Evolutionary conservation across 2,113 vertebrate genomes (phyloP).

Genomic region (Bombycilla garrulus): DNA sequence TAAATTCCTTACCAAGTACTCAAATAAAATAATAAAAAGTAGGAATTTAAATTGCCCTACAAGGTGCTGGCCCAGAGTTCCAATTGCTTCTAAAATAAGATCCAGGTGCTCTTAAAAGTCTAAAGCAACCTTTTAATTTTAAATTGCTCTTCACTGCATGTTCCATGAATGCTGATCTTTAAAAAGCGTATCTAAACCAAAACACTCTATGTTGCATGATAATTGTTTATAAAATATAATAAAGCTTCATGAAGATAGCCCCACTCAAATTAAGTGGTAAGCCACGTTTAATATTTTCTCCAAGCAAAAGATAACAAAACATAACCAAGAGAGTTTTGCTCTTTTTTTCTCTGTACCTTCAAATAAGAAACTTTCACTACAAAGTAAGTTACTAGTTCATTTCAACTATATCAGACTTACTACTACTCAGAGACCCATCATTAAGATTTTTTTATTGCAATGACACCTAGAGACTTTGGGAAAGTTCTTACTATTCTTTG

Average conservation of each 20-base stretch:
- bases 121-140: slow-evolving; percentile 53
- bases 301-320: not conserved
- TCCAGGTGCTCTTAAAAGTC: slow-evolving; percentile 63
- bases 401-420: not conserved
- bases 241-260: not conserved
- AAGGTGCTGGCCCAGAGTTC: slow-evolving; percentile 40
- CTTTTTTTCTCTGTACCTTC: not conserved
- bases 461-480: not conserved
- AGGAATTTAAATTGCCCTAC: slow-evolving; percentile 56
- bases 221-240: not conserved
- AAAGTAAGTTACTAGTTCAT: not conserved
- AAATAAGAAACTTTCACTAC: not conserved
- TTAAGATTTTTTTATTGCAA: not conserved
- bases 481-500: not conserved
- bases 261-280: not conserved
- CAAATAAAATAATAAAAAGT: slow-evolving; percentile 38
- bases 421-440: not conserved
- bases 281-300: not conserved
- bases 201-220: not conserved
- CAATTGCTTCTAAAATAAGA: slow-evolving; percentile 73
- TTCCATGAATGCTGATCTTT: slow-evolving; percentile 22
- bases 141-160: slow-evolving; percentile 37
- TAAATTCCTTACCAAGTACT: slow-evolving; percentile 50
- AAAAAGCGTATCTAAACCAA: not conserved
- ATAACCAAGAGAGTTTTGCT: not conserved